Conservation (phyloP, 2,888 invertebrate genomes). For the Octodonta nipae region DNA sequence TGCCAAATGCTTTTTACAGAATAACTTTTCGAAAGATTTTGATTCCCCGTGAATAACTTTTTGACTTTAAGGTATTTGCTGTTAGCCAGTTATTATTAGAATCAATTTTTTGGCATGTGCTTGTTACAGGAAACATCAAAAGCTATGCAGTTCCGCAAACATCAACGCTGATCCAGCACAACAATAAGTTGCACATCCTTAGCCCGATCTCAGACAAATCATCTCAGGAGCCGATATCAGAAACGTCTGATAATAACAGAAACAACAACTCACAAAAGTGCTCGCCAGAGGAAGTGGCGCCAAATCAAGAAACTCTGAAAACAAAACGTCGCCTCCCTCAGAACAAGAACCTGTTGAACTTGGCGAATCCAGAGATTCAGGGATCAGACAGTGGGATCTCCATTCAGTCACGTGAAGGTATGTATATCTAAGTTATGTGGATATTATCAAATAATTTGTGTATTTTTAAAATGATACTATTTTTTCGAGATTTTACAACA, state of each 20-base stretch:
- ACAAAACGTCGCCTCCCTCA: conserved; percentile 56
- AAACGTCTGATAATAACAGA: conserved; percentile 68
- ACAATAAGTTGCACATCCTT: conserved; percentile 64
- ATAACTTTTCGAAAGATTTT: too few species aligned
- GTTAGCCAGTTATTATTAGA: too few species aligned
- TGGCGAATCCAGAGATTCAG: conserved; percentile 50
- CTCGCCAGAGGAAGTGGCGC: conserved; percentile 52
- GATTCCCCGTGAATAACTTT: too few species aligned
- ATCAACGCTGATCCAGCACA: conserved; percentile 44
- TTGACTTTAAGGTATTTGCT: too few species aligned
- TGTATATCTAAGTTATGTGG: neutral
- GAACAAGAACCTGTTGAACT: conserved; percentile 61
- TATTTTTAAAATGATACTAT: too few species aligned
- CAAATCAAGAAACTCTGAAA: conserved; percentile 39
- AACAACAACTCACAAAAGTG: conserved; percentile 66
- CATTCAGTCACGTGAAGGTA: conserved; percentile 69
- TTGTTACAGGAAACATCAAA: conserved; percentile 13
- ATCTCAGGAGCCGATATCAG: conserved; percentile 72
- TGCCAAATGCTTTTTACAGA: too few species aligned
- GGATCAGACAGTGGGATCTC: conserved; percentile 83
- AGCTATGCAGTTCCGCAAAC: conserved; percentile 13
- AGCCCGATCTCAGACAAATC: conserved; percentile 85
- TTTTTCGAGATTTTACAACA: too few species aligned
- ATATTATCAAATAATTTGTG: conserved; percentile 2
- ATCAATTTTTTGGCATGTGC: too few species aligned